phyloP scores from a whole-genome alignment of 2,888 invertebrate genomes.

The Neria commutata region DNA sequence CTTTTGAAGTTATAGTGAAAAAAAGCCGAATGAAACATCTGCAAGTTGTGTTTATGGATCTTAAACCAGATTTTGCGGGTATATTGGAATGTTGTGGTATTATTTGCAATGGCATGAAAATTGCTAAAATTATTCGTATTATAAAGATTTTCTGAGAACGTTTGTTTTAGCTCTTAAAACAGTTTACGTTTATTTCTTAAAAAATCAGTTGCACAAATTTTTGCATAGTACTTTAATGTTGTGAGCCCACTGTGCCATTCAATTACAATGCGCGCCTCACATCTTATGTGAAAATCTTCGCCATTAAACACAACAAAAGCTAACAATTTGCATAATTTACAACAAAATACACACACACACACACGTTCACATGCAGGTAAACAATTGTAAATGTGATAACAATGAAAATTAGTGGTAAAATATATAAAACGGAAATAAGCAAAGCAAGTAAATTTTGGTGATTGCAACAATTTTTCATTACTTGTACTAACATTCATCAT shows the following conservation, averaged over 20 bases:
- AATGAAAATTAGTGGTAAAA: not conserved
- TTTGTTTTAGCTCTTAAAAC: not conserved
- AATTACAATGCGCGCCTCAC: not conserved
- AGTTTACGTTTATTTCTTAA: not conserved
- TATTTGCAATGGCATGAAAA: too few relatives aligned
- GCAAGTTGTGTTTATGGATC: too few relatives aligned
- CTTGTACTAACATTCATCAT: too few relatives aligned
- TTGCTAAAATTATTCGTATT: not conserved
- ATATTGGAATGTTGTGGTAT: too few relatives aligned
- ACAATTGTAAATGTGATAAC: not conserved
- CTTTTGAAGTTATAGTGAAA: too few relatives aligned
- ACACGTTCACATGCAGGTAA: not conserved
- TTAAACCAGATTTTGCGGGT: too few relatives aligned
- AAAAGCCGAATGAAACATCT: too few relatives aligned
- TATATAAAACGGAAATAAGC: not conserved
- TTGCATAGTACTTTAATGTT: too few relatives aligned
- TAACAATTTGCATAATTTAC: not conserved
- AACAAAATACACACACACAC: not conserved
- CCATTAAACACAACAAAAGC: not conserved
- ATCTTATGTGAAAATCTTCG: not conserved
- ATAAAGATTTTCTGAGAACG: not conserved
- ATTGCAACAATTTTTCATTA: too few relatives aligned
- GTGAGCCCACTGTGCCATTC: not conserved
- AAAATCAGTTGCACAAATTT: not conserved
- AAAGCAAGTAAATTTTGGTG: too few relatives aligned